Evolutionary conservation across 2,797 vertebrate genomes (phyloP).

Genomic region (Darevskia nairensis): DNA sequence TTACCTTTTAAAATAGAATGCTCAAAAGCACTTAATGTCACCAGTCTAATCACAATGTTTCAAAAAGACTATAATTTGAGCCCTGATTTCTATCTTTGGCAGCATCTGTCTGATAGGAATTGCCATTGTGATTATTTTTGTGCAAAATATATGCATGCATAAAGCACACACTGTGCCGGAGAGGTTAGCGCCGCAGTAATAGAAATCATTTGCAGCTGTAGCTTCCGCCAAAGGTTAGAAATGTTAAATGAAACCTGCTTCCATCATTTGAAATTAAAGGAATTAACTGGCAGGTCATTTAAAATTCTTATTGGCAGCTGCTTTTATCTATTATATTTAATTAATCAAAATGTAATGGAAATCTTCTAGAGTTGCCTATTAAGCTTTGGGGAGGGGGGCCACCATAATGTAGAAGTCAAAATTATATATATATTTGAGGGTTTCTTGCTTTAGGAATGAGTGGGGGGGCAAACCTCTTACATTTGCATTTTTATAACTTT

Average conservation of each 20-base stretch:
- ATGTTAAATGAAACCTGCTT: conserved; percentile 2
- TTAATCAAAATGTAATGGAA: conserved; percentile 34
- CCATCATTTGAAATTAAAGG: conserved; percentile 5
- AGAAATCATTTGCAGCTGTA: conserved; percentile 5
- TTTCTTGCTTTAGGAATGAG: conserved; percentile 24
- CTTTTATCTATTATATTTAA: conserved; percentile 45
- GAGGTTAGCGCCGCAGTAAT: background rate
- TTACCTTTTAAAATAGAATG: conserved; percentile 43
- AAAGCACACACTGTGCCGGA: conserved; percentile 21
- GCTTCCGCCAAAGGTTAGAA: conserved; percentile 32
- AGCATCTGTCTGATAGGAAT: conserved; percentile 19
- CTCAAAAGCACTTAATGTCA: conserved; percentile 18
- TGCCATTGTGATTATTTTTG: background rate
- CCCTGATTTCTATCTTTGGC: conserved; percentile 10
- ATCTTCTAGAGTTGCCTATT: conserved; percentile 27
- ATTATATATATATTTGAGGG: background rate
- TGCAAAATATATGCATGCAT: background rate
- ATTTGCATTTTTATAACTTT: conserved; percentile 34
- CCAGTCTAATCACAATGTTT: conserved; percentile 1
- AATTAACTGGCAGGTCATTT: conserved; percentile 34
- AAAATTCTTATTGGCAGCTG: conserved; percentile 37
- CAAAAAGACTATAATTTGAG: conserved; percentile 7
- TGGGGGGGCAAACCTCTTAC: background rate
- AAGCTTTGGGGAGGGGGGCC: background rate
- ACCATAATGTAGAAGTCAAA: background rate